phyloP scores from a whole-genome alignment of 2,797 vertebrate species.

The Garrulus glandarius region DNA sequence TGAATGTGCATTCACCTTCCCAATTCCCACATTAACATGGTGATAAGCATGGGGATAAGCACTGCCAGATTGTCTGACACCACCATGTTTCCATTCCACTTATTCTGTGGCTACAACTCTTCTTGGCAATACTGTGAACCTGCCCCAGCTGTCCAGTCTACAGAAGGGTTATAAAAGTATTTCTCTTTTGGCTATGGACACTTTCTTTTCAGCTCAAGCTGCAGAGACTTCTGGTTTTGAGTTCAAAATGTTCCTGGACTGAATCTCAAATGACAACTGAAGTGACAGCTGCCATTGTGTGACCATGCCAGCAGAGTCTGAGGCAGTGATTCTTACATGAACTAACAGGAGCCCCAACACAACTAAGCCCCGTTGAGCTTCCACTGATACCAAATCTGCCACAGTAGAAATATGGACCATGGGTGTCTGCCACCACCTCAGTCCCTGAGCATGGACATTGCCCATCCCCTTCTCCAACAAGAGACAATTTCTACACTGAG shows the following conservation, averaged over 20 bases:
- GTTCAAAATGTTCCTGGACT: slow-evolving; percentile 22
- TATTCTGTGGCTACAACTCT: neutral
- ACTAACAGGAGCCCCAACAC: neutral
- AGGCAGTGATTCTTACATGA: neutral
- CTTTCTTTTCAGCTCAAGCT: slow-evolving; percentile 16
- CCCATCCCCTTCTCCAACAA: neutral
- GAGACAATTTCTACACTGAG: neutral
- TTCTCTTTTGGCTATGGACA: neutral
- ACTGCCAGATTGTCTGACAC: neutral
- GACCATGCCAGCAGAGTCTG: slow-evolving; percentile 14
- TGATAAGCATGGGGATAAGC: neutral
- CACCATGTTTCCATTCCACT: neutral
- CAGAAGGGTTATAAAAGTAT: neutral
- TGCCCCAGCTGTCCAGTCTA: slow-evolving; percentile 1
- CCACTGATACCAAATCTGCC: neutral
- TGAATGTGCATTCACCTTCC: neutral
- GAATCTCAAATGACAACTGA: slow-evolving; percentile 11
- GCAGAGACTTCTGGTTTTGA: slow-evolving; percentile 28
- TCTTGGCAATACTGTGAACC: neutral
- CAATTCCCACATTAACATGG: neutral
- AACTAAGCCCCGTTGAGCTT: neutral
- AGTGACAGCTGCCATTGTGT: slow-evolving; percentile 34
- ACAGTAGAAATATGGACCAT: rapidly evolving
- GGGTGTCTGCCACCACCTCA: neutral
- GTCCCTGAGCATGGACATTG: rapidly evolving